Evolutionary conservation across 2,113 vertebrate species (phyloP).

Genomic region (Festucalex cinctus): DNA sequence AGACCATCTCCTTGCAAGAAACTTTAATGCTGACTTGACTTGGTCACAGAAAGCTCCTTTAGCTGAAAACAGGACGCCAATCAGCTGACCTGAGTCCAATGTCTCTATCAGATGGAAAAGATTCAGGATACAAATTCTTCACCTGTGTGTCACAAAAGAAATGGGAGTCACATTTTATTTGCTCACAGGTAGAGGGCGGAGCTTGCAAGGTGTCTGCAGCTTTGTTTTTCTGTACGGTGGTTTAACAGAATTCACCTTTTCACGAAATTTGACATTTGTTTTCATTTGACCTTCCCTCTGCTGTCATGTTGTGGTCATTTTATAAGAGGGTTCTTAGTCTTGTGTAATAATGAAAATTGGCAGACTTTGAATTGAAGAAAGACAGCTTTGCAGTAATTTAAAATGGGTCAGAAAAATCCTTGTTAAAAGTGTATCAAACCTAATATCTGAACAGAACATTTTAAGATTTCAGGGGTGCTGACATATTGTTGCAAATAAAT

Average conservation of each 20-base stretch:
- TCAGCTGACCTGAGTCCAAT: conserved; percentile 22
- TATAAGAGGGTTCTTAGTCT: not conserved
- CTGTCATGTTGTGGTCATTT: not conserved
- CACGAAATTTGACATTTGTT: not conserved
- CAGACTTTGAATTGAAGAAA: not conserved
- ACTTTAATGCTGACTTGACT: conserved; percentile 4
- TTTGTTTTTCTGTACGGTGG: conserved; percentile 9
- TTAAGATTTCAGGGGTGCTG: not conserved
- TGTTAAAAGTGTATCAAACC: not conserved
- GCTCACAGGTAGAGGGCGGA: conserved; percentile 14
- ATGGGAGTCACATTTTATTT: conserved; percentile 18
- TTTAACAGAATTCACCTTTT: conserved; percentile 1
- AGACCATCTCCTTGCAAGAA: conserved; percentile 2
- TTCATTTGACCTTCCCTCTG: not conserved
- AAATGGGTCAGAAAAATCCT: not conserved
- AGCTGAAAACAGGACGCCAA: conserved; percentile 22
- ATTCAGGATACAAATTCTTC: conserved; percentile 11
- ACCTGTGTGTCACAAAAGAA: conserved; percentile 12
- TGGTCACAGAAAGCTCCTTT: conserved; percentile 2
- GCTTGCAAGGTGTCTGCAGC: conserved; percentile 1
- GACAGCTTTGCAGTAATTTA: not conserved
- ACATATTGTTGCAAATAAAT: not conserved
- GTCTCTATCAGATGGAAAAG: conserved; percentile 21
- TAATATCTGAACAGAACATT: not conserved
- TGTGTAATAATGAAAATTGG: not conserved